Evolutionary conservation across 2,888 invertebrate genomes (phyloP).

Genomic region (Yponomeuta cagnagella): DNA sequence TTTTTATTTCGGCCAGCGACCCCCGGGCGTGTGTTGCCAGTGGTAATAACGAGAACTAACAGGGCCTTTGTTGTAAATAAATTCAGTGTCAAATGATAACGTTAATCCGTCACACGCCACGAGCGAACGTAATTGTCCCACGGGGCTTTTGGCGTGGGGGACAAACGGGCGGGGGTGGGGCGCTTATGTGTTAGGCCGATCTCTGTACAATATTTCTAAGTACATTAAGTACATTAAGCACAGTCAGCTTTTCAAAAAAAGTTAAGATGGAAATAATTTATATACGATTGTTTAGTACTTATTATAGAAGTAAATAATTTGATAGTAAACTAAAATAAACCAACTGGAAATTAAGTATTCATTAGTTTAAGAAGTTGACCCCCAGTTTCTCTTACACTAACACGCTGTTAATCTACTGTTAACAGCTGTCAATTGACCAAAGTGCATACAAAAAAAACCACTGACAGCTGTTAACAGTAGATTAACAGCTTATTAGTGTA

Average conservation of each 20-base stretch:
- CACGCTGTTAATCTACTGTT: too few species aligned
- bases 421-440: too few species aligned
- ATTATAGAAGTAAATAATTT: background rate
- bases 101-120: conserved; percentile 70
- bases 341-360: too few species aligned
- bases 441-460: too few species aligned
- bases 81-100: conserved; percentile 74
- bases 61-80: conserved; percentile 45
- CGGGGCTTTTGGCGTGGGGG: conserved; percentile 47
- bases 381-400: too few species aligned
- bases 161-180: conserved; percentile 36
- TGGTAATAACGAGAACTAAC: conserved; percentile 10
- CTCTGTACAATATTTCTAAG: background rate
- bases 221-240: too few species aligned
- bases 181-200: conserved; percentile 14
- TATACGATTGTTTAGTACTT: background rate
- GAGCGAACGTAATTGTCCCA: conserved; percentile 54
- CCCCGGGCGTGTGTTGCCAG: conserved; percentile 6
- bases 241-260: background rate
- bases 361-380: too few species aligned
- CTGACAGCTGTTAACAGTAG: too few species aligned
- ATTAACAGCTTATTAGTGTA: too few species aligned
- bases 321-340: too few species aligned
- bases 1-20: background rate
- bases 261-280: background rate